Evolutionary conservation across 1,140 invertebrate species (phyloP), one percentile per base, ranked within the genome.

Genomic region (Arctopsyche grandis): DNA sequence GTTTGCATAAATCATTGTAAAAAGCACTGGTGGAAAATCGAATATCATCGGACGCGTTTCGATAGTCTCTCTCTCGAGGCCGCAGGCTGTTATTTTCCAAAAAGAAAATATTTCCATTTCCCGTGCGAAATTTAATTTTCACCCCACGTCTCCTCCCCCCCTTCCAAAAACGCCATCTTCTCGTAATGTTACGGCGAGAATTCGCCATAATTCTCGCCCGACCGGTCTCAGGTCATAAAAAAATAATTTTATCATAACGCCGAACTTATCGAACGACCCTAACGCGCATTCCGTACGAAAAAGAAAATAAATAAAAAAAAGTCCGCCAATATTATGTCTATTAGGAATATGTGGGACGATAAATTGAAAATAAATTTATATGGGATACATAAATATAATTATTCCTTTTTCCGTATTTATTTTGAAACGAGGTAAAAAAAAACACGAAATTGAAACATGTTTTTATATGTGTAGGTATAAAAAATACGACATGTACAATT

Each of bases 251-350:
- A 69, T 22, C 63, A 26, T 22, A 69, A 38, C 29, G 29, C 29
- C 29, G 29, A 38, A 69, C 63, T 69, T 69, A 69, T 69, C 63
- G 63, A 19, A 69, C 63, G 63, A 69, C 63, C 63, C 63, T 22
- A n/a, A 12, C 24, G 63, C 63, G 19, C 19, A 56, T 56, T 38
- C 29, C 29, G 29, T 38, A 38, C 29, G 29, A 4, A n/a, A n/a
- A n/a, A 7, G 29, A 7, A 38, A 38, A 38, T 4, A 38, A 38
- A 38, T 4, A 38, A 38, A 38, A 38, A 4, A 38, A 38, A 9
- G 16, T 66, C 63, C 1, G 19, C 12, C n/a, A 22, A 22, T 58
- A 21, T 26, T 22, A 66, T 66, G 10, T 66, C 29, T 66, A 22
- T 24, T 24, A 66, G 29, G 22, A 66, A 66, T 12, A 66, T 4